Evolutionary conservation across 2,797 vertebrate genomes (phyloP).

Genomic region (Trichosurus vulpecula): DNA sequence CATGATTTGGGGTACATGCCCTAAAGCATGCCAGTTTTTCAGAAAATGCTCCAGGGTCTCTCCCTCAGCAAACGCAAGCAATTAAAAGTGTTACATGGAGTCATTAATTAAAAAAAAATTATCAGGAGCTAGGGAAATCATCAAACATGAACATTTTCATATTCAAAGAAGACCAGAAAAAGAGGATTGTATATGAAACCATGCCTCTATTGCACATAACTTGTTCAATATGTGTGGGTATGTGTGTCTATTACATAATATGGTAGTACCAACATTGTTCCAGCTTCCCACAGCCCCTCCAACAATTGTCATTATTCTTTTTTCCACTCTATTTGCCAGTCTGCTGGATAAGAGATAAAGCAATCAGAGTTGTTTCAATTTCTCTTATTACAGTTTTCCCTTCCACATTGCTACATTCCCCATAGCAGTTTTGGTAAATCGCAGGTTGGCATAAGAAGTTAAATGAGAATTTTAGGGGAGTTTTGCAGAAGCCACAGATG

Average conservation of each 20-base stretch:
- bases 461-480: background rate
- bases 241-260: background rate
- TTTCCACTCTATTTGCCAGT: background rate
- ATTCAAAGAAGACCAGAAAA: background rate
- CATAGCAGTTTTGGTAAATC: background rate
- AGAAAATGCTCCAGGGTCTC: background rate
- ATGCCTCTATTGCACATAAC: background rate
- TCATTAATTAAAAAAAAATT: background rate
- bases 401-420: background rate
- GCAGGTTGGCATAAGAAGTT: background rate
- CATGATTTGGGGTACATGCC: background rate
- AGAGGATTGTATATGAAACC: background rate
- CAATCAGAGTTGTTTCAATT: background rate
- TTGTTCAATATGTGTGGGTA: background rate
- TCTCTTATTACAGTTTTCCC: background rate
- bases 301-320: background rate
- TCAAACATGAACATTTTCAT: background rate
- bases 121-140: background rate
- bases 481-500: background rate
- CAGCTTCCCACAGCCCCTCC: background rate
- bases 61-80: background rate
- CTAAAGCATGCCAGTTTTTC: background rate
- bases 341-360: background rate
- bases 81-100: background rate
- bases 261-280: background rate